Conservation (phyloP, 2,113 vertebrate species). For the Formicarius rufipectus region DNA sequence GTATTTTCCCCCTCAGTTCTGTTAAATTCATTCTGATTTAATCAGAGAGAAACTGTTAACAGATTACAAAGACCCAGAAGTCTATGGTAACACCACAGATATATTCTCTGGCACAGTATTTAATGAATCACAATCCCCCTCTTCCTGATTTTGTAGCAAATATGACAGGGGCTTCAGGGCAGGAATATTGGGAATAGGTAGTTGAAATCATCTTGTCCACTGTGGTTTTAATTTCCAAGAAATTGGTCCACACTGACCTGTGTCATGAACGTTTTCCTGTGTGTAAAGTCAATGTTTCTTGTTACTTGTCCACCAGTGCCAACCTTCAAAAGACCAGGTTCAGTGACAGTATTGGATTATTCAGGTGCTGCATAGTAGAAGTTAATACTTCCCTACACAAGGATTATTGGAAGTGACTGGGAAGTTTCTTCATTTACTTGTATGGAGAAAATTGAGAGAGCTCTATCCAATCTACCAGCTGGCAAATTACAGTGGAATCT, state of each 20-base stretch:
- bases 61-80: background rate
- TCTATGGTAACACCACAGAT: background rate
- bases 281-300: background rate
- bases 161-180: background rate
- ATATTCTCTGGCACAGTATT: background rate
- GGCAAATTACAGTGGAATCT: background rate
- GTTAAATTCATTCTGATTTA: background rate
- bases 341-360: background rate
- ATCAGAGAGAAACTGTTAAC: background rate
- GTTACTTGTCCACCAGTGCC: background rate
- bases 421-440: background rate
- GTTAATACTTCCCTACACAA: background rate
- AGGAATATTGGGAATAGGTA: background rate
- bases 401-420: background rate
- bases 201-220: background rate
- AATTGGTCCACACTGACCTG: background rate
- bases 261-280: background rate
- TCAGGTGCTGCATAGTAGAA: background rate
- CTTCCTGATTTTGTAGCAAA: background rate
- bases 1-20: background rate
- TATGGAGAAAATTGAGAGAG: background rate
- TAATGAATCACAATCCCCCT: background rate
- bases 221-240: background rate
- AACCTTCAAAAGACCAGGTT: background rate
- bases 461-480: background rate